Evolutionary conservation across 2,797 vertebrate genomes (phyloP), one percentile per base, ranked within the genome.

Genomic region (Characodon lateralis): DNA sequence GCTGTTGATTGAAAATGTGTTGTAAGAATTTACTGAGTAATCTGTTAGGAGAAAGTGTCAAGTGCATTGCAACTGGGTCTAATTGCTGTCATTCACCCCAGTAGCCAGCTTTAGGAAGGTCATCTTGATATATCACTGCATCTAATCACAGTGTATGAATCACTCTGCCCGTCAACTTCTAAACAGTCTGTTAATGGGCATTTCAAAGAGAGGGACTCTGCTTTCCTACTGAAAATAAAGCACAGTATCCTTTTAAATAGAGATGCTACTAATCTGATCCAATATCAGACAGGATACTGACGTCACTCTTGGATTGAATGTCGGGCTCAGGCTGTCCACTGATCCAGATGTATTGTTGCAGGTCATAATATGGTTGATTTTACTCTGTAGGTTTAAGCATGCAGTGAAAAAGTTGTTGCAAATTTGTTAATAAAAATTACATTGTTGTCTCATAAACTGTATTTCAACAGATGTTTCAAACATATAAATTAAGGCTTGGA

Each of bases 121-220:
- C 79, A 77, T 81, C 63, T 70, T 48, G 81, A 84, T 88, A 80
- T 90, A 83, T 91, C 85, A 87, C 39, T 5, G 4, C 13, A 84
- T 71, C 77, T 87, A 83, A 75, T 74, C 83, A 76, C 13, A 71
- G 46, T 71, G 65, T 59, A 63, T 88, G 82, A 90, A 85, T 85
- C 86, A 87, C 79, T 83, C 53, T 58, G 71, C 10, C 66, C 71
- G 74, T 82, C 85, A 86, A 74, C 84, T 83, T 85, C 73, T 72
- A 80, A 86, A 88, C 51, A 43, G 72, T 78, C 83, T 87, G 87
- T 79, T 84, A 79, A 84, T 90, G 87, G 77, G 55, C 10, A 55
- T 70, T 61, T n/a, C 77, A 76, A 68, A 80, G 13, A 74, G 82
- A 80, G 20, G 9, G 28, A 39, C 18, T 10, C 28, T 39, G 41